Conservation (phyloP, 1,140 invertebrate species). For the Bombus turneri region DNA sequence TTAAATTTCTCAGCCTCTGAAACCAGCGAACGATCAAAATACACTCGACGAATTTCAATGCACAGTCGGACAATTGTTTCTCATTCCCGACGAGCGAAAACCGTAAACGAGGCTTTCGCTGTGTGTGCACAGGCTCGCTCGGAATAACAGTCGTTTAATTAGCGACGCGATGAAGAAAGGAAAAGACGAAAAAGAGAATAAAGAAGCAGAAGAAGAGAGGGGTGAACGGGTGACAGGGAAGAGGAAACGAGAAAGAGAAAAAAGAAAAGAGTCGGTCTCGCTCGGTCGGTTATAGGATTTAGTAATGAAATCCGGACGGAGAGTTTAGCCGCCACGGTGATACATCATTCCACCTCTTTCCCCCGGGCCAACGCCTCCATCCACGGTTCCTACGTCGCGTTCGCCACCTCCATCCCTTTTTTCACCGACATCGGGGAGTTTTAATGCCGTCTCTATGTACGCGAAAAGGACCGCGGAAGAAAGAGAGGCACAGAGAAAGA, state of each 20-base stretch:
- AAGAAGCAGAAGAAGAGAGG: slow-evolving; percentile 19
- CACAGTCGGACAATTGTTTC: slow-evolving; percentile 55
- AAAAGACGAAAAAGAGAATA: slow-evolving; percentile 49
- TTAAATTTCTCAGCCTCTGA: background rate
- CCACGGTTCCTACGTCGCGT: slow-evolving; percentile 5
- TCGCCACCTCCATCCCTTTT: slow-evolving; percentile 20
- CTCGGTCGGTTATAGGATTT: slow-evolving; percentile 68
- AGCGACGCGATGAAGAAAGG: slow-evolving; percentile 63
- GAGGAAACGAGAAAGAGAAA: background rate
- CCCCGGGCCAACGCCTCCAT: slow-evolving; percentile 4
- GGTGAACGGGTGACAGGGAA: background rate
- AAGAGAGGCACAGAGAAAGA: no score
- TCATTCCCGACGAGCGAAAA: slow-evolving; percentile 22
- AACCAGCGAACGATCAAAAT: slow-evolving; percentile 30
- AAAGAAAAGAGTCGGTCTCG: slow-evolving; percentile 33
- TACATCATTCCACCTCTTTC: slow-evolving; percentile 62
- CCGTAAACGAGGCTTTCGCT: slow-evolving; percentile 13
- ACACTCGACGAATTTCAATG: slow-evolving; percentile 57
- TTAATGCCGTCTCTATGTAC: slow-evolving; percentile 53
- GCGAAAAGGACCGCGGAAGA: background rate
- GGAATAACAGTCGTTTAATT: slow-evolving; percentile 67
- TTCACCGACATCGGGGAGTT: slow-evolving; percentile 36
- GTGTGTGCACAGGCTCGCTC: slow-evolving; percentile 28
- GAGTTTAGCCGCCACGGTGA: slow-evolving; percentile 62
- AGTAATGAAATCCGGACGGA: slow-evolving; percentile 68